Evolutionary conservation across 2,888 invertebrate genomes (phyloP), one percentile per base, ranked within the genome.

Genomic region (Drosophila fulvimacula): DNA sequence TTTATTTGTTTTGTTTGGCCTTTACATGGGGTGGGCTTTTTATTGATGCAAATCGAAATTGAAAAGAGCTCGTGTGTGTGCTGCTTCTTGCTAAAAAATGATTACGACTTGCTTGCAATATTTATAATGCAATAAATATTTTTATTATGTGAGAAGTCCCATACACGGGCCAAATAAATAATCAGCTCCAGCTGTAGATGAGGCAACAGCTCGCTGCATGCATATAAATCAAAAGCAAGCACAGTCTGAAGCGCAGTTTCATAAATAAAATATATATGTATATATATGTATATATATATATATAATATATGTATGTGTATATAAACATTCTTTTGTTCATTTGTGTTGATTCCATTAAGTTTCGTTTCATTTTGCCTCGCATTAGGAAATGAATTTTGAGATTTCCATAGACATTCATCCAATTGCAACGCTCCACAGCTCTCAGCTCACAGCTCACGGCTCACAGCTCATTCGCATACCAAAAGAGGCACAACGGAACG

Each of bases 61-160:
- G 86, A 81, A 84, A 79, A 70, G 75, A 69, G 24, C n/a, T n/a
- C 11, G 30, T 3, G 41, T 38, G 53, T 9, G 53, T 30, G 30
- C 19, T 36, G 15, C 36, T 61, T 60, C 65, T 51, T 58, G 39
- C 51, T 57, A 13, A 36, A 64, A 76, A 76, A 76, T 82, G 75
- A 82, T 87, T 84, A 84, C 80, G 69, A 68, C 64, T 52, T 69
- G 69, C 59, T 67, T 81, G 79, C 67, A 71, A 80, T 81, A 76
- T 81, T 86, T 86, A 88, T 88, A 87, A 83, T 83, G 86, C 77
- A 88, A 87, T 87, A 87, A 87, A 87, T 82, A 86, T 81, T 86
- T 87, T 87, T 88, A 87, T 87, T 87, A 80, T 80, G 80, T 78
- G 82, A 77, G 68, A 70, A 79, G 71, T 69, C 79, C 69, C 76